Evolutionary conservation across 2,888 invertebrate species (phyloP).

Genomic region (Cantharis nigra): DNA sequence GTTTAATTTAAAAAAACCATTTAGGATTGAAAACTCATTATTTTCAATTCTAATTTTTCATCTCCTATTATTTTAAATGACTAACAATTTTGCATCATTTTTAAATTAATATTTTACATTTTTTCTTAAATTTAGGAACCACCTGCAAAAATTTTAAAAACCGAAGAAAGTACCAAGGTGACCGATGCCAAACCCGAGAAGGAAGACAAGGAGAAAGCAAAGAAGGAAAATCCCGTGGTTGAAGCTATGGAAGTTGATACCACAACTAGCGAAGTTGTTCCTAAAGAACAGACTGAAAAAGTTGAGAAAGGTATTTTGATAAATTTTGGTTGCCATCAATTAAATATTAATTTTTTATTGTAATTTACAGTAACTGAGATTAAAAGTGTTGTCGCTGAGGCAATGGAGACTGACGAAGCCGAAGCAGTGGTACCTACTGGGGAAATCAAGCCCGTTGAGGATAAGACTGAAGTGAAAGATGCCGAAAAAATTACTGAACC

Average conservation of each 20-base stretch:
- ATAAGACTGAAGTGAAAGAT: neutral
- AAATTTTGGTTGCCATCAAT: neutral
- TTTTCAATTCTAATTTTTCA: neutral
- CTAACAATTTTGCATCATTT: neutral
- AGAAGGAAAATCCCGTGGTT: conserved; percentile 36
- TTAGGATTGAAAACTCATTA: neutral
- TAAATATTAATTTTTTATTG: neutral
- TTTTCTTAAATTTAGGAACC: conserved; percentile 45
- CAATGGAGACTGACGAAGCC: neutral
- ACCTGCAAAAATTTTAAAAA: conserved; percentile 63
- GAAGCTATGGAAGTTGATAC: conserved; percentile 27
- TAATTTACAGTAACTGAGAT: neutral
- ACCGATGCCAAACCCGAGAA: conserved; percentile 13
- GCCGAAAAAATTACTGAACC: neutral
- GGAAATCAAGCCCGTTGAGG: neutral
- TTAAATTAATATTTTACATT: neutral
- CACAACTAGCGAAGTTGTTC: neutral
- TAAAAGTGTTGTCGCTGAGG: neutral
- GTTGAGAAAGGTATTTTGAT: neutral
- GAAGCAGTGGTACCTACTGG: neutral
- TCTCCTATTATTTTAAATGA: neutral
- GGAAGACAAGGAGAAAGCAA: conserved; percentile 39
- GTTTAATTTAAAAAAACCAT: neutral
- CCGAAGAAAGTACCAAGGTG: conserved; percentile 38
- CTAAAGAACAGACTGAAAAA: neutral